phyloP scores from a whole-genome alignment of 2,888 invertebrate species.

The Drosophila lutescens region DNA sequence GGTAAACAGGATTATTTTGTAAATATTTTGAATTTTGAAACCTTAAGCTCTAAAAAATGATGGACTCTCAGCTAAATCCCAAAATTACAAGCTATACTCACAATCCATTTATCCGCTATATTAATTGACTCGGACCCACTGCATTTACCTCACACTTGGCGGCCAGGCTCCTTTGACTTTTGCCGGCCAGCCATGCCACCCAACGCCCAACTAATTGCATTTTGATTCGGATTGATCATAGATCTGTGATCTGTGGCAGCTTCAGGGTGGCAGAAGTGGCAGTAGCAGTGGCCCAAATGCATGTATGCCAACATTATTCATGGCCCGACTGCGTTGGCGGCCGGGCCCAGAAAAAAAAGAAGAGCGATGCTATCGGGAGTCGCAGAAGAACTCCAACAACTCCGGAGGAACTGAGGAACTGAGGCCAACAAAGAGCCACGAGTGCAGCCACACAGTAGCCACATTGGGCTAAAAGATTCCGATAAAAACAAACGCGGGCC shows the following conservation, averaged over 20 bases:
- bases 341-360: neutral
- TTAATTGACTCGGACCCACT: constrained; percentile 17
- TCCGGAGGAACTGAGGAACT: neutral
- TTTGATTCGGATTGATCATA: constrained; percentile 66
- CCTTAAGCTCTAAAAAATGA: neutral
- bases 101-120: constrained; percentile 8
- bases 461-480: constrained; percentile 73
- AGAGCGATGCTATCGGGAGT: constrained; percentile 10
- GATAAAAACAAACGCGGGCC: constrained; percentile 61
- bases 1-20: no score
- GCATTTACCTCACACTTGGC: constrained; percentile 12
- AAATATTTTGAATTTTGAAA: no score
- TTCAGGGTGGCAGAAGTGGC: constrained; percentile 57
- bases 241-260: constrained; percentile 47
- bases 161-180: constrained; percentile 10
- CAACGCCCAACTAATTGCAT: constrained; percentile 61
- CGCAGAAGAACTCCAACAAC: neutral
- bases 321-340: constrained; percentile 48
- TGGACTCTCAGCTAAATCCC: neutral
- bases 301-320: constrained; percentile 56
- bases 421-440: constrained; percentile 3
- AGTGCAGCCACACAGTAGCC: constrained; percentile 64
- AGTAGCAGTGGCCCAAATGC: constrained; percentile 9
- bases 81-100: neutral
- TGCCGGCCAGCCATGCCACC: constrained; percentile 48